A percentile compares a stretch with the other conserved stretches of the same genome.
phyloP scores from a whole-genome alignment of 2,888 invertebrate genomes.

The Leuctra nigra region DNA sequence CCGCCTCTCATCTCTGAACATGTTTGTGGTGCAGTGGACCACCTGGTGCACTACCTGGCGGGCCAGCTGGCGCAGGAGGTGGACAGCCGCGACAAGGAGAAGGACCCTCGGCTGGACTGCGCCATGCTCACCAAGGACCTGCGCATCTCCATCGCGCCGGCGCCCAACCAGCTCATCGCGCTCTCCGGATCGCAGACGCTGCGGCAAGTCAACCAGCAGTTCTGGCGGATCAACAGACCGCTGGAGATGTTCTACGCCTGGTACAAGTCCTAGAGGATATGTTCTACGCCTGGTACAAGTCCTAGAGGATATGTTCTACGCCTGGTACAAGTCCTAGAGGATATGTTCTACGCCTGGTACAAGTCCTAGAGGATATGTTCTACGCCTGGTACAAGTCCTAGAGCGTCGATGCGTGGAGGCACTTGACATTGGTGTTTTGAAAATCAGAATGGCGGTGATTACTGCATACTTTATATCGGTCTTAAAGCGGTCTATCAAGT shows the following conservation, averaged over 20 bases:
- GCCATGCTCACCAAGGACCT: slow-evolving; percentile 61
- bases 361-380: too few relatives aligned
- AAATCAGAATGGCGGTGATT: too few relatives aligned
- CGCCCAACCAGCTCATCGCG: slow-evolving; percentile 75
- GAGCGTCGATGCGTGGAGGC: too few relatives aligned
- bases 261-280: slow-evolving; percentile 73
- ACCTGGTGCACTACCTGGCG: slow-evolving; percentile 90
- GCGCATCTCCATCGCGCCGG: slow-evolving; percentile 85
- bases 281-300: not conserved
- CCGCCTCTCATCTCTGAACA: too few relatives aligned
- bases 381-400: too few relatives aligned
- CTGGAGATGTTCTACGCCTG: slow-evolving; percentile 94
- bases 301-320: too few relatives aligned
- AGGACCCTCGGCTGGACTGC: slow-evolving; percentile 21
- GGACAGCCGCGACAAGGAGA: slow-evolving; percentile 71
- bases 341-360: too few relatives aligned
- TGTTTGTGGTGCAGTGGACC: slow-evolving; percentile 71
- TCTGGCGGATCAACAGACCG: slow-evolving; percentile 91
- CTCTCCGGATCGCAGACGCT: slow-evolving; percentile 84
- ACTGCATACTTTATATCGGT: too few relatives aligned
- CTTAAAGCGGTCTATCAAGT: too few relatives aligned
- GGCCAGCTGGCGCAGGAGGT: slow-evolving; percentile 84
- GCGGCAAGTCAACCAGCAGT: slow-evolving; percentile 89
- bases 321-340: too few relatives aligned
- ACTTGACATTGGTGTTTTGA: too few relatives aligned